Conservation (phyloP, 2,113 vertebrate genomes). For the Struthio camelus region DNA sequence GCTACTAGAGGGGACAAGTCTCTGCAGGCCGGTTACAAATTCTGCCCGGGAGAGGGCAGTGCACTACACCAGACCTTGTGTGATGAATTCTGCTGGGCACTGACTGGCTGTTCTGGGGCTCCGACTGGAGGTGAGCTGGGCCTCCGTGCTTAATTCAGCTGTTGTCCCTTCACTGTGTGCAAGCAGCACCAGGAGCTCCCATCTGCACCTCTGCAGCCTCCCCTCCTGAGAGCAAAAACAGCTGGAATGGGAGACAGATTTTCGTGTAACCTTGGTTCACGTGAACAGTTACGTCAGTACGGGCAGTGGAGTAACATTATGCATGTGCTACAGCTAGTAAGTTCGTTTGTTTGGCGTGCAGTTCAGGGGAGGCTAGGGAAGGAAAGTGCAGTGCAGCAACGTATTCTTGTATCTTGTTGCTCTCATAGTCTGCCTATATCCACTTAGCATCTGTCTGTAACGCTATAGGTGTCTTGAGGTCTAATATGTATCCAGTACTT, state of each 20-base stretch:
- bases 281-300: neutral
- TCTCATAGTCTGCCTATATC: neutral
- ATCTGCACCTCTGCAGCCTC: neutral
- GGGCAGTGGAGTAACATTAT: neutral
- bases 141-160: rapidly evolving
- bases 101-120: rapidly evolving
- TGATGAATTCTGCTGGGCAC: rapidly evolving
- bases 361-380: neutral
- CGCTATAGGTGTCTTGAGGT: neutral
- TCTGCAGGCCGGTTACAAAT: rapidly evolving
- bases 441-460: neutral
- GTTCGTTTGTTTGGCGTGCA: neutral
- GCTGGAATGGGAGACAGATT: neutral
- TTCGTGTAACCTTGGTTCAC: neutral
- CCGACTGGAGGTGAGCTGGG: rapidly evolving
- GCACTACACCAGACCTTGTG: rapidly evolving
- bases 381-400: neutral
- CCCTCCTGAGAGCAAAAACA: neutral
- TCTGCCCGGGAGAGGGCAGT: neutral
- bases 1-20: neutral
- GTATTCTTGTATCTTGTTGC: neutral
- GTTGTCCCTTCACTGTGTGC: rapidly evolving
- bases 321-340: neutral
- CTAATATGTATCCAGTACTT: rapidly evolving
- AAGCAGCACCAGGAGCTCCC: neutral